phyloP scores from a whole-genome alignment of 2,888 invertebrate genomes.

The Noctua janthe region DNA sequence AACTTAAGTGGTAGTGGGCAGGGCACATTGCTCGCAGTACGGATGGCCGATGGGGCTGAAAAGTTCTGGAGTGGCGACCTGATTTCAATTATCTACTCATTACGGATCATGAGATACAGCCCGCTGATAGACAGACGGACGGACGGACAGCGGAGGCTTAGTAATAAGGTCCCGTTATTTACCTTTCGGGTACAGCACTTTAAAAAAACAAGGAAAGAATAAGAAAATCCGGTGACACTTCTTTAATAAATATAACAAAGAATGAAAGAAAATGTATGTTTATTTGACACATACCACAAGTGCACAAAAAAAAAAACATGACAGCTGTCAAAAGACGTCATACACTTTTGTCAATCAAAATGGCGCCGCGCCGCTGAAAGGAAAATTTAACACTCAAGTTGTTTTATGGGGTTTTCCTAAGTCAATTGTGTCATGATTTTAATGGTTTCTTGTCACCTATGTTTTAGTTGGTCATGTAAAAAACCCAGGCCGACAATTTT shows the following conservation, averaged over 20 bases:
- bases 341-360: neutral
- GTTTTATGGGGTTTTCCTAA: constrained; percentile 6
- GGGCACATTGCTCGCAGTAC: no score
- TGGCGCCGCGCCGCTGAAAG: neutral
- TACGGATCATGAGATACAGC: no score
- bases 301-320: constrained; percentile 7
- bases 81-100: no score
- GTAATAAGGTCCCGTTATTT: no score
- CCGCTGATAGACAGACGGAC: no score
- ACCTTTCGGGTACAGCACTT: no score
- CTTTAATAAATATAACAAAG: neutral
- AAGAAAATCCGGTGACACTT: neutral
- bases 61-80: no score
- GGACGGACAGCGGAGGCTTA: no score
- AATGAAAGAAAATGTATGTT: neutral
- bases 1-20: no score
- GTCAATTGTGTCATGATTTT: neutral
- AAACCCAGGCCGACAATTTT: constrained; percentile 18
- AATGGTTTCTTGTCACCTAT: constrained; percentile 4
- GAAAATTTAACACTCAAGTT: neutral
- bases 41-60: no score
- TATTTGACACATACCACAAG: neutral
- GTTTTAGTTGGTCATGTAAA: constrained; percentile 14
- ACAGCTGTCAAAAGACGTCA: constrained; percentile 43
- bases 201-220: neutral